Percentiles rank a stretch among this genome's conserved stretches.
Conservation (phyloP, 2,797 vertebrate species). For the Coreius guichenoti region DNA sequence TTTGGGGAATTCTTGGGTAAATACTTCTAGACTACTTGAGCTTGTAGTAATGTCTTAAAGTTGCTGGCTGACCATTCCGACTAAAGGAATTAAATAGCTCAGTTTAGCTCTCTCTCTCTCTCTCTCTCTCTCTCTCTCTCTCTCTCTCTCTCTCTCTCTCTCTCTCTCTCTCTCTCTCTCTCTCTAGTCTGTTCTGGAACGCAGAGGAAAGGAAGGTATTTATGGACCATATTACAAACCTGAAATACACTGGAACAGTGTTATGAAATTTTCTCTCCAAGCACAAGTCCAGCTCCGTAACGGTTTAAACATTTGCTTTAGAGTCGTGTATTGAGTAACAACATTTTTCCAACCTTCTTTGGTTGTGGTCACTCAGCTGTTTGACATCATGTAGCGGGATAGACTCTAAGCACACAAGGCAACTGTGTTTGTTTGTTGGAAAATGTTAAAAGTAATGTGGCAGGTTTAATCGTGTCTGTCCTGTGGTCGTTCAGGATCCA, state of each 20-base stretch:
- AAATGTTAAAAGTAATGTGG: not conserved
- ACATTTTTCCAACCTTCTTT: not conserved
- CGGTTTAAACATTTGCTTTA: slow-evolving; percentile 19
- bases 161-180: slow-evolving; percentile 7
- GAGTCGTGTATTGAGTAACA: not conserved
- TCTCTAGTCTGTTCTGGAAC: slow-evolving; percentile 19
- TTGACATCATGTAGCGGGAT: slow-evolving; percentile 6
- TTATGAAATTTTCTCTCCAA: slow-evolving; percentile 18
- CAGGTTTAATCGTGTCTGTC: not conserved
- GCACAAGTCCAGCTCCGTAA: slow-evolving; percentile 12
- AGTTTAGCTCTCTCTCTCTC: slow-evolving; percentile 41
- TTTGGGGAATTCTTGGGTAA: slow-evolving; percentile 50
- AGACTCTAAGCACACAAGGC: not conserved
- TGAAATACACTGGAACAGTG: slow-evolving; percentile 26
- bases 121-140: not conserved
- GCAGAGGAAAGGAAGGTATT: slow-evolving; percentile 25
- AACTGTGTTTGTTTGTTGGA: slow-evolving; percentile 3
- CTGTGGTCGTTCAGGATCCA: not conserved
- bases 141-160: not conserved
- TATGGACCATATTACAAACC: slow-evolving; percentile 26
- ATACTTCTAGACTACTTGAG: slow-evolving; percentile 50
- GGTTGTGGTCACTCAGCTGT: slow-evolving; percentile 9
- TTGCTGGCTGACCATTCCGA: slow-evolving; percentile 54
- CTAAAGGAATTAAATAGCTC: slow-evolving; percentile 54
- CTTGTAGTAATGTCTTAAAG: slow-evolving; percentile 52